phyloP scores from a whole-genome alignment of 2,797 vertebrate genomes.

The Chloroceryle inda region DNA sequence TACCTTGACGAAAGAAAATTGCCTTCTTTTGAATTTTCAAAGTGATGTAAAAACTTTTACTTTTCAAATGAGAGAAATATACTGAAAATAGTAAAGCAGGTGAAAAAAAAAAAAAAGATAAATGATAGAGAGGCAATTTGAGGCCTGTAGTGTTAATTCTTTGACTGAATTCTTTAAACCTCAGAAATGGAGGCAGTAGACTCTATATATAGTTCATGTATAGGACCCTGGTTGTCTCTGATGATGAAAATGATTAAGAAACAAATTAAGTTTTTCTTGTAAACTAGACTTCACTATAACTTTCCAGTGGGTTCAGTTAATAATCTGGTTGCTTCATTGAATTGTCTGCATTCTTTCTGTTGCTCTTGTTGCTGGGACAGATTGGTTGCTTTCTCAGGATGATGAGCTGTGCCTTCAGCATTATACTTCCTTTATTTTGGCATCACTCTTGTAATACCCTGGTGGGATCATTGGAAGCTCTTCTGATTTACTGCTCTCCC shows the following conservation, averaged over 20 bases:
- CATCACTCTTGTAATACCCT: background rate
- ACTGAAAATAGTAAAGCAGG: background rate
- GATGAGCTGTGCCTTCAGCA: background rate
- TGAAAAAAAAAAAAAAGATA: background rate
- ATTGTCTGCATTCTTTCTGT: background rate
- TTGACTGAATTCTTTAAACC: background rate
- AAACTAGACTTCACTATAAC: background rate
- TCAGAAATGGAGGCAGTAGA: background rate
- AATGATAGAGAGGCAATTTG: background rate
- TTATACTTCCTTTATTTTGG: background rate
- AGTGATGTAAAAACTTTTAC: background rate
- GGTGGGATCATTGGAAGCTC: background rate
- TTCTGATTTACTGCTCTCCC: background rate
- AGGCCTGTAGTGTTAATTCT: background rate
- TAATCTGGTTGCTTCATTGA: background rate
- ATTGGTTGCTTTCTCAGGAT: background rate
- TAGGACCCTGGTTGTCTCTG: background rate
- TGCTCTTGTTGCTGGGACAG: background rate
- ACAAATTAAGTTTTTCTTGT: background rate
- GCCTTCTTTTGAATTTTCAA: background rate
- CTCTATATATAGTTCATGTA: fast-evolving
- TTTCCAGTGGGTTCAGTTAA: background rate
- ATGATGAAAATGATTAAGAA: background rate
- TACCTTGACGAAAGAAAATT: background rate
- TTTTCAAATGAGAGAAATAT: background rate